Base-by-base conservation (phyloP, 2,113 vertebrate species). In the Sceloporus tristichus region DNA sequence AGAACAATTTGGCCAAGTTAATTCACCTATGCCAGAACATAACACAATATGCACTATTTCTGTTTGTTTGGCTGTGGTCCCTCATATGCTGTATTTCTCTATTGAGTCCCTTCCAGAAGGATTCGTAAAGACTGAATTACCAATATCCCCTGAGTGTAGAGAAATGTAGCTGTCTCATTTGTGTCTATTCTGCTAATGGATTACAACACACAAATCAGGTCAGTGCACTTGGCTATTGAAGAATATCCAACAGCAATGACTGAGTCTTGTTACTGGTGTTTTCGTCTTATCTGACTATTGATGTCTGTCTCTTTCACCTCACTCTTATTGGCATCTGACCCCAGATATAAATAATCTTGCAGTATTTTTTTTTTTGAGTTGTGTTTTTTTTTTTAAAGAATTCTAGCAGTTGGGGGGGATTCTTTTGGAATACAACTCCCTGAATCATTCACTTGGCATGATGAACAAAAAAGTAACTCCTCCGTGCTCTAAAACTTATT, bases 21-120 rank as follows among this genome's bases (percentile, higher is more conserved):
- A 90, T 87, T 76, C 92, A 68, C 27, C 42, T 68, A 10, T 85
- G 76, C 5, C 16, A 88, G 88, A 73, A 90, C 82, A 38, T 25
- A 88, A 89, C 85, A 90, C 65, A 81, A n/a, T 18, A 1, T 56
- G 40, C 27, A 84, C 0, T 23, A 7, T 74, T 27, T 82, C 38
- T 73, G 4, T 65, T 79, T 90, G 6, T 80, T 34, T 59, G 56
- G 74, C n/a, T 87, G 48, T 11, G 62, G 48, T 85, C 71, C 18
- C 19, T 91, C 25, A 81, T 80, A 40, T 23, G 9, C 29, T 77
- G 14, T 21, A 23, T 38, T 77, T 82, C 23, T 84, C 54, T 84
- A 13, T 74, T 66, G 40, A 68, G 48, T 53, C 34, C 2, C 71
- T 90, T 86, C 70, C 65, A 86, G 70, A 34, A 88, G 75, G 76